phyloP scores from a whole-genome alignment of 1,140 invertebrate genomes.

The Asobara japonica region DNA sequence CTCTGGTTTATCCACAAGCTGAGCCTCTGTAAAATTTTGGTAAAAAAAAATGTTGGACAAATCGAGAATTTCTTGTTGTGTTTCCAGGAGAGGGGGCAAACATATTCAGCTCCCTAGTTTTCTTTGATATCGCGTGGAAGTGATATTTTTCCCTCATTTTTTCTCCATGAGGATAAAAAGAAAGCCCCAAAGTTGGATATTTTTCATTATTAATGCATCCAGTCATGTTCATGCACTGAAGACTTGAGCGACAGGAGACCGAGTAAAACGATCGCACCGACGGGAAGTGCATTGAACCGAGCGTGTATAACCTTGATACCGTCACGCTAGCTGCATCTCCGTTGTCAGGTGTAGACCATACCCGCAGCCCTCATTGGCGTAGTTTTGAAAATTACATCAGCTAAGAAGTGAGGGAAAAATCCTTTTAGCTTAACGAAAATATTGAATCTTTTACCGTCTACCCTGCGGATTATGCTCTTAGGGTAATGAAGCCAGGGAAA shows the following conservation, averaged over 20 bases:
- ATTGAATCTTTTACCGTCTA: background rate
- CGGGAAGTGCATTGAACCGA: constrained; percentile 63
- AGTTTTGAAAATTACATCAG: constrained; percentile 4
- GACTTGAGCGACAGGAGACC: background rate
- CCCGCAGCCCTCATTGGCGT: constrained; percentile 31
- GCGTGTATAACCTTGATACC: constrained; percentile 58
- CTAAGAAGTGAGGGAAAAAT: background rate
- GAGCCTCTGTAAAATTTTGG: no score
- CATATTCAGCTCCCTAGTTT: no score
- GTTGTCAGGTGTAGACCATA: constrained; percentile 57
- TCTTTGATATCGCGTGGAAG: no score
- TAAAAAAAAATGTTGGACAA: no score
- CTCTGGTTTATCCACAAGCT: no score
- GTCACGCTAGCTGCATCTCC: constrained; percentile 59
- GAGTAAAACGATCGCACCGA: constrained; percentile 48
- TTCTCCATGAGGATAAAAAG: no score
- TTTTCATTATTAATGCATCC: background rate
- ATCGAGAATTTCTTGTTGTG: no score
- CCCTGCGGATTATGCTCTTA: background rate
- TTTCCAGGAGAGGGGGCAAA: no score
- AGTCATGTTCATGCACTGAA: background rate
- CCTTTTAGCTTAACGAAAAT: background rate
- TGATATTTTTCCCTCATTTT: no score
- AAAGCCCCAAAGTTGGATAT: background rate
- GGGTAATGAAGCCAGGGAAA: background rate